Percentiles rank a stretch among this genome's conserved stretches.
Conservation (phyloP, 2,113 vertebrate species). For the Equus przewalskii region DNA sequence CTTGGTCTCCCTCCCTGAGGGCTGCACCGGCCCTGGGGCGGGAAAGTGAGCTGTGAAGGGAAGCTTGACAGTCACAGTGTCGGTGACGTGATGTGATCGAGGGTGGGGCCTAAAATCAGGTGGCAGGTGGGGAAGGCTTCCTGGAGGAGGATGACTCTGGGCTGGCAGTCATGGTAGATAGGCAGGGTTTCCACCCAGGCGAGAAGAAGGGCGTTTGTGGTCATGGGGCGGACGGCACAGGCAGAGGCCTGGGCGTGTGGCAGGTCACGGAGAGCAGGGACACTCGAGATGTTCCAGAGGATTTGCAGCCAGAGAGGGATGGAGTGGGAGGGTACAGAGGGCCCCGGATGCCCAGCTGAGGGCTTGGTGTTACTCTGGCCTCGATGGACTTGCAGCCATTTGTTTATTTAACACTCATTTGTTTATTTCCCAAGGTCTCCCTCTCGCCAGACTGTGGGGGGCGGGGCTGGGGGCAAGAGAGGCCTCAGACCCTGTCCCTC, state of each 20-base stretch:
- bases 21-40: too few relatives aligned
- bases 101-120: background rate
- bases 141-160: background rate
- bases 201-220: background rate
- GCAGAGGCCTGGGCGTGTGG: background rate
- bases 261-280: background rate
- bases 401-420: background rate
- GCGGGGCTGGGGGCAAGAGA: background rate
- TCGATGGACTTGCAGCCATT: background rate
- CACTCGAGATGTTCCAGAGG: accelerated
- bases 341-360: background rate
- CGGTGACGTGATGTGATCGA: background rate
- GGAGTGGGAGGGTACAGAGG: background rate
- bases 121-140: background rate
- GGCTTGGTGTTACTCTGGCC: background rate
- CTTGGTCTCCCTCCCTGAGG: background rate
- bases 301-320: background rate
- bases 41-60: background rate
- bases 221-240: accelerated
- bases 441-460: background rate
- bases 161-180: too few relatives aligned
- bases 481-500: background rate
- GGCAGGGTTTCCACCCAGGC: background rate
- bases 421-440: background rate
- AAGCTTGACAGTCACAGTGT: accelerated